These are phyloP conservation scores for Drosophila cognata DNA, from an alignment of 2,888 invertebrate genomes.

Conservation along the genomic window DNA sequence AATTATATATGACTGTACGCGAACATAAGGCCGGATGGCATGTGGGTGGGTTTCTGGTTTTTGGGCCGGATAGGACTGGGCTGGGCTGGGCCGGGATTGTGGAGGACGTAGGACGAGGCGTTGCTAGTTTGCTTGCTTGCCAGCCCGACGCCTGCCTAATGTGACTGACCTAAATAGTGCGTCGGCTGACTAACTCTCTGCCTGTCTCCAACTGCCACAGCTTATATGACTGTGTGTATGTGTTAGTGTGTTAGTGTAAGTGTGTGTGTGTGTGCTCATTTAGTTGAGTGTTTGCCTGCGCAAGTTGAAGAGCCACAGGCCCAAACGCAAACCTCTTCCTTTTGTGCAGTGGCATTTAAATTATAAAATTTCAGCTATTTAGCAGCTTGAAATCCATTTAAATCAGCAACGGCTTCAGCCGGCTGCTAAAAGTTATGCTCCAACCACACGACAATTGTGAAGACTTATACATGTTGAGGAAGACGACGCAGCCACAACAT, in stretches of 20 bases:
- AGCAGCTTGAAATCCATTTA: conserved; percentile 71
- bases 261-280: conserved; percentile 64
- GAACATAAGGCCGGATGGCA: conserved; percentile 31
- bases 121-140: conserved; percentile 38
- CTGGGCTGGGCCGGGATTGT: neutral
- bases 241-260: conserved; percentile 16
- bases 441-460: conserved; percentile 28
- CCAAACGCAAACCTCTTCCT: conserved; percentile 9
- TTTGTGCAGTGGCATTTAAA: conserved; percentile 60
- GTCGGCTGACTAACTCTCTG: conserved; percentile 58
- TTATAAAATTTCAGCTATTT: conserved; percentile 74
- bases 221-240: conserved; percentile 1
- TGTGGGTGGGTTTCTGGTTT: conserved; percentile 9
- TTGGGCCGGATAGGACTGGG: neutral
- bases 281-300: conserved; percentile 64
- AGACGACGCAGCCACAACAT: conserved; percentile 38
- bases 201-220: conserved; percentile 23
- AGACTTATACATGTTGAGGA: conserved; percentile 14
- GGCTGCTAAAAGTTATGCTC: conserved; percentile 38
- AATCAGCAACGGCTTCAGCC: conserved; percentile 44
- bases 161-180: conserved; percentile 82
- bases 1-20: conserved; percentile 51
- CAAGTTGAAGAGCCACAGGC: conserved; percentile 56
- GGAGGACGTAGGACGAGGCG: conserved; percentile 18
- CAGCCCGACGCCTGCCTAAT: conserved; percentile 72